Percentiles rank a stretch among this genome's conserved stretches.
Evolutionary conservation across 2,113 vertebrate species (phyloP).

Genomic region (Chaenocephalus aceratus): DNA sequence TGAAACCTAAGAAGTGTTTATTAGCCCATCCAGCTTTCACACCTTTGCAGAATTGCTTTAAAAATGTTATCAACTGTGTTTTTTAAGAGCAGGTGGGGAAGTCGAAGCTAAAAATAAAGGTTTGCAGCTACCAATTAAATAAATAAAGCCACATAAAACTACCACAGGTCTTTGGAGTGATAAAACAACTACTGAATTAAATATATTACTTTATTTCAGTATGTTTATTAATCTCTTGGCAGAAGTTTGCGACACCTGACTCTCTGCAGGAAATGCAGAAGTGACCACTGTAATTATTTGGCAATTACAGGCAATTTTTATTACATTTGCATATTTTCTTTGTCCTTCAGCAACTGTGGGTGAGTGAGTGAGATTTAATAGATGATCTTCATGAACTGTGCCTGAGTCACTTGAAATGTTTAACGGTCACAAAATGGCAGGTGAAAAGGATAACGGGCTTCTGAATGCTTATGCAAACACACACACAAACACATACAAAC

Average conservation of each 20-base stretch:
- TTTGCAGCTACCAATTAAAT: constrained; percentile 32
- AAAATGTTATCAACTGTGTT: background rate
- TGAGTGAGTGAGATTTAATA: constrained; percentile 23
- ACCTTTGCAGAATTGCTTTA: background rate
- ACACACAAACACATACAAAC: background rate
- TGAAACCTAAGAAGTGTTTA: constrained; percentile 6
- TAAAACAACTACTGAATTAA: background rate
- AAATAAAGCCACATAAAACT: no score
- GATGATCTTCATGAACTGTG: background rate
- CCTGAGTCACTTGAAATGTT: constrained; percentile 34
- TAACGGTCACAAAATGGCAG: constrained; percentile 52
- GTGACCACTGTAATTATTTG: background rate
- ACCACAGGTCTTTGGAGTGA: no score
- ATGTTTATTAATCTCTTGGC: background rate
- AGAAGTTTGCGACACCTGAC: background rate
- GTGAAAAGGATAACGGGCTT: constrained; percentile 42
- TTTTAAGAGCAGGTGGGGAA: background rate
- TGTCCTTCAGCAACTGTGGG: background rate
- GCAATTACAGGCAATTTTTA: background rate
- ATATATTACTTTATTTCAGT: background rate
- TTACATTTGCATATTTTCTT: background rate
- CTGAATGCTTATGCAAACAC: background rate
- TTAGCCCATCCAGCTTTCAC: background rate
- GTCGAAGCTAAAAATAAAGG: constrained; percentile 15
- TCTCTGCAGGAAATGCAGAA: background rate